phyloP scores from a whole-genome alignment of 2,888 invertebrate species.

The Hydrotaea cyrtoneurina region DNA sequence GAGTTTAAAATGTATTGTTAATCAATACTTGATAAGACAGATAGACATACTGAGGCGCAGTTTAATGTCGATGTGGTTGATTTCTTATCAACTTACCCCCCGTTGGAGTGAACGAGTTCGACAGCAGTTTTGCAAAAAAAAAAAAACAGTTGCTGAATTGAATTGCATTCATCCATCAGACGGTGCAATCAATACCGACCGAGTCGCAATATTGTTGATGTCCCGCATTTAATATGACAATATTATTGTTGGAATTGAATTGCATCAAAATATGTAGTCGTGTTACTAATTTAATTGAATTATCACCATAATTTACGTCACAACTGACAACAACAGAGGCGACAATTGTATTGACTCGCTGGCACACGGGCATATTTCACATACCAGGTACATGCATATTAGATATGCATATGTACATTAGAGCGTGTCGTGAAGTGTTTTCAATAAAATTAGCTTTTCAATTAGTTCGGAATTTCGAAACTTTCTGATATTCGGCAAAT shows the following conservation, averaged over 20 bases:
- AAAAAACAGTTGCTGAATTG: neutral
- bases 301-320: constrained; percentile 56
- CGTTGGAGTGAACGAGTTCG: neutral
- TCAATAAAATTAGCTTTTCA: too few species aligned
- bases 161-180: neutral
- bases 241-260: constrained; percentile 41
- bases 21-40: neutral
- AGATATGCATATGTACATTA: too few species aligned
- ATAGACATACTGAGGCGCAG: neutral
- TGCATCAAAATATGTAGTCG: constrained; percentile 47
- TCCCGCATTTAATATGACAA: constrained; percentile 6
- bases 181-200: neutral
- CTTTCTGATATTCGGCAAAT: too few species aligned
- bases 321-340: neutral
- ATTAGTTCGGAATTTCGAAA: too few species aligned
- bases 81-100: neutral
- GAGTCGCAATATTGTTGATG: neutral
- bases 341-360: too few species aligned
- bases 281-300: constrained; percentile 56
- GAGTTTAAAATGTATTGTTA: neutral
- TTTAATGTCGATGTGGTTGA: neutral
- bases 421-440: too few species aligned
- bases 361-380: too few species aligned
- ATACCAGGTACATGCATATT: too few species aligned
- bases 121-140: neutral